Conservation (phyloP, 2,113 vertebrate genomes). For the Halcyon senegalensis region DNA sequence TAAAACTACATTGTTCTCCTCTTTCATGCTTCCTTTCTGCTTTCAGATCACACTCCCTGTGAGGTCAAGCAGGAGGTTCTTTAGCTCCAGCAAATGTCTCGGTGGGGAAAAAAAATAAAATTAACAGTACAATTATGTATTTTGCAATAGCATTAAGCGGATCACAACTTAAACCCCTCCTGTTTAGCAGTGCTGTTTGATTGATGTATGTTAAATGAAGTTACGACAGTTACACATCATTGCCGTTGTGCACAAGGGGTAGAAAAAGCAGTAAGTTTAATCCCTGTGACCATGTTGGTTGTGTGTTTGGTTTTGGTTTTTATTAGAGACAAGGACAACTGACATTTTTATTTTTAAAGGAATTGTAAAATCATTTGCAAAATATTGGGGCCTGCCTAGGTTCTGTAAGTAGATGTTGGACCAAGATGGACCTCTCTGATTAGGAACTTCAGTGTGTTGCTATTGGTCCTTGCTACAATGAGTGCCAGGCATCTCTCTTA, state of each 20-base stretch:
- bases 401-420: neutral
- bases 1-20: neutral
- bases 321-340: neutral
- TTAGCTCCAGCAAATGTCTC: neutral
- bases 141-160: neutral
- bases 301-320: neutral
- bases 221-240: neutral
- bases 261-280: neutral
- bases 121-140: neutral
- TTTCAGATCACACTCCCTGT: neutral
- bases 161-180: neutral
- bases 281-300: neutral
- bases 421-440: neutral
- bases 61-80: conserved; percentile 12
- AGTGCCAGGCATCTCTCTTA: neutral
- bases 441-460: neutral
- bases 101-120: neutral
- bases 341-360: neutral
- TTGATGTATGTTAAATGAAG: neutral
- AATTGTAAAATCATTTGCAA: neutral
- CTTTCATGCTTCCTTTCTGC: neutral
- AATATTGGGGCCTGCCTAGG: neutral
- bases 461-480: neutral
- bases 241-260: neutral
- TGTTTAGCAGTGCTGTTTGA: no score